These are phyloP conservation scores for Dioctria linearis DNA, from an alignment of 2,888 invertebrate species.

Conservation along the genomic window DNA sequence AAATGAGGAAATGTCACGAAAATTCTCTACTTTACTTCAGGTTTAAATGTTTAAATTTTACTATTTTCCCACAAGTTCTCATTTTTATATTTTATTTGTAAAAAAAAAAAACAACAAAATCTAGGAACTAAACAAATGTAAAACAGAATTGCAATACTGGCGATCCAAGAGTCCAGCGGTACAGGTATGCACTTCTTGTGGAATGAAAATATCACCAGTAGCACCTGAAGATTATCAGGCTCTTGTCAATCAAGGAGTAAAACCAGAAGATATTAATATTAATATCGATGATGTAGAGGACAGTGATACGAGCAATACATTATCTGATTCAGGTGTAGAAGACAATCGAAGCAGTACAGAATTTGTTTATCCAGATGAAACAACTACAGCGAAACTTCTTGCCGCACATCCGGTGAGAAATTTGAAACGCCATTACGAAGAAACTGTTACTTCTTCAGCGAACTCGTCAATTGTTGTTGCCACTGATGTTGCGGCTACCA, in stretches of 20 bases:
- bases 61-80: not conserved
- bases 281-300: conserved; percentile 67
- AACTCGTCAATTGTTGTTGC: conserved; percentile 20
- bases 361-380: conserved; percentile 68
- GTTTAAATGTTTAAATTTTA: conserved; percentile 71
- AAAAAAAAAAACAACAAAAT: conserved; percentile 54
- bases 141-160: conserved; percentile 93
- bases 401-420: conserved; percentile 66
- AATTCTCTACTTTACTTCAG: conserved; percentile 89
- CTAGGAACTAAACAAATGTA: conserved; percentile 91
- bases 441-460: conserved; percentile 29
- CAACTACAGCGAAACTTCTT: conserved; percentile 68
- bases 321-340: conserved; percentile 31
- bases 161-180: conserved; percentile 88
- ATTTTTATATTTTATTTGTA: not conserved
- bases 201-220: conserved; percentile 74
- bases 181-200: conserved; percentile 83
- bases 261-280: conserved; percentile 72
- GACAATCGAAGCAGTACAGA: conserved; percentile 56
- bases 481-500: conserved; percentile 21
- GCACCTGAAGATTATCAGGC: conserved; percentile 76
- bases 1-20: conserved; percentile 90
- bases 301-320: conserved; percentile 62
- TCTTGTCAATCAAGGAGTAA: conserved; percentile 75
- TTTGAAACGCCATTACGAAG: conserved; percentile 65